Conservation (phyloP, 2,113 vertebrate species). For the Phylloscopus whistleri region DNA sequence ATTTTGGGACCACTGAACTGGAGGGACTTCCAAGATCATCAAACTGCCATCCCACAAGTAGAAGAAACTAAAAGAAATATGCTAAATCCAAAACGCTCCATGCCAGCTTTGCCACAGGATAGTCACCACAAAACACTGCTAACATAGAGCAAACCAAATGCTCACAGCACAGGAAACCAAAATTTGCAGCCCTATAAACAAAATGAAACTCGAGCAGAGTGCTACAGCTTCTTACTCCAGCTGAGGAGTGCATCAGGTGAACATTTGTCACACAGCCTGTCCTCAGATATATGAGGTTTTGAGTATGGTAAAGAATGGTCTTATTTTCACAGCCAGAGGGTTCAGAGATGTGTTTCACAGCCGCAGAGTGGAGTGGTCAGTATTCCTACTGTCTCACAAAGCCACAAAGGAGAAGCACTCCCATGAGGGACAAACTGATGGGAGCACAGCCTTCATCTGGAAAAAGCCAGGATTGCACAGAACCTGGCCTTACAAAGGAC, state of each 20-base stretch:
- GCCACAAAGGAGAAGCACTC: not conserved
- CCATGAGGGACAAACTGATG: not conserved
- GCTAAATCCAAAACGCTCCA: not conserved
- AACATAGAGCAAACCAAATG: fast-evolving
- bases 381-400: not conserved
- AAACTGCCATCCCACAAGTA: not conserved
- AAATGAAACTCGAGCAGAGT: not conserved
- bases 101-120: not conserved
- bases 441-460: not conserved
- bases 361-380: not conserved
- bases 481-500: not conserved
- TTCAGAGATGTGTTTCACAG: not conserved
- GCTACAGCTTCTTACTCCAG: not conserved
- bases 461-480: not conserved
- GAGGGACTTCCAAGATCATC: not conserved
- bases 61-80: not conserved
- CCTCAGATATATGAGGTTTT: not conserved
- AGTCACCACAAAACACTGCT: not conserved
- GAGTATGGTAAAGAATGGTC: not conserved
- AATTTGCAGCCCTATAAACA: not conserved
- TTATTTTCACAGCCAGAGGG: not conserved
- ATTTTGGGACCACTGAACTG: not conserved
- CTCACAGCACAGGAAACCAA: not conserved
- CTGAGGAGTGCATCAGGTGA: not conserved
- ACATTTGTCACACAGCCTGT: not conserved